Base-by-base conservation (phyloP, 2,888 invertebrate species). In the Ormyrus pomaceus region DNA sequence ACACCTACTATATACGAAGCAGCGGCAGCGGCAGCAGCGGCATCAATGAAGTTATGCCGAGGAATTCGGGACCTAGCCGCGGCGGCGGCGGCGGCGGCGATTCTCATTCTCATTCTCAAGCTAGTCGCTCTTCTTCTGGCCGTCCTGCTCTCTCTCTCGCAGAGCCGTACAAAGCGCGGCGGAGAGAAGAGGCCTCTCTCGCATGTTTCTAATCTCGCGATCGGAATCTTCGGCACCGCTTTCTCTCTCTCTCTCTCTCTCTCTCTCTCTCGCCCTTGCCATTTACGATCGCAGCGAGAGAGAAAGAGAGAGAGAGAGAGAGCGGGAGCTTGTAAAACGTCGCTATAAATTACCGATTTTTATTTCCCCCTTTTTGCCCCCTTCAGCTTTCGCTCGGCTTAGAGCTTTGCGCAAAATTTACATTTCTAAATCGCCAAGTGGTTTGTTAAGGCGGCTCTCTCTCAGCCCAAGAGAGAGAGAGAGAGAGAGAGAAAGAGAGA, bases 31-130 rank as follows among this genome's bases (percentile, higher is more conserved):
- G 70, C 51, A 75, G 73, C 71, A 75, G 58, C 66, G 65, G 74
- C 78, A 80, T 82, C 79, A 83, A 81, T 82, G 77, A 82, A 83
- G 83, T 84, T 85, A 84, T 83, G 83, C 83, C 82, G 82, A 84
- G 83, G 83, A 85, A 85, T 84, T 85, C 81, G 77, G 83, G 68
- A 71, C 81, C 79, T 75, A 70, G 65, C 74, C 13, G 51, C 66
- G 11, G 53, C 59, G 59, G 10, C 62, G 64, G 48, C 58, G 69
- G 50, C 71, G 48, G 53, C 74, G 74, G 79, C 75, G 65, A 76
- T 65, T 66, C 80, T 68, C 75, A 69, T 80, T 66, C 81, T 74
- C 66, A 79, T 79, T 79, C 82, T 82, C 82, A 62, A 77, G 61
- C 75, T 80, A 79, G 77, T 80, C 71, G 77, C 77, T 81, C 68